A percentile compares a stretch with the other conserved stretches of the same genome.
Evolutionary conservation across 2,888 invertebrate genomes (phyloP).

Genomic region (Cyclophora punctaria): DNA sequence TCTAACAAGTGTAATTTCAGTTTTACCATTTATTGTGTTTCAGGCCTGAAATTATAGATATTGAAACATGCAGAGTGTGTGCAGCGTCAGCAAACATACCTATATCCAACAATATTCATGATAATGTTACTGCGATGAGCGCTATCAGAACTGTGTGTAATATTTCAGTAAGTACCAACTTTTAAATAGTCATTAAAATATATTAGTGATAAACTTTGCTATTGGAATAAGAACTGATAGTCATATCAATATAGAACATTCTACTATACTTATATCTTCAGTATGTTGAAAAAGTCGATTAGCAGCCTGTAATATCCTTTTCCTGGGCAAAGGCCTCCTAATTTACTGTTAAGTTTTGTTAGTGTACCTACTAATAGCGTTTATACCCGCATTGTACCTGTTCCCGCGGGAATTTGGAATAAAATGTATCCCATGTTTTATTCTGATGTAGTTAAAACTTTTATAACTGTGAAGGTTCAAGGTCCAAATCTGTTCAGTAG

Average conservation of each 20-base stretch:
- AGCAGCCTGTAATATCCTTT: background rate
- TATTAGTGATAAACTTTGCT: background rate
- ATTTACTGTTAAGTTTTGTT: background rate
- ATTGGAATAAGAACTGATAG: no score
- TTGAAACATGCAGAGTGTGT: constrained; percentile 25
- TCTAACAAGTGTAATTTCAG: no score
- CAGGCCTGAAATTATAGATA: no score
- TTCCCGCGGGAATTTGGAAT: no score
- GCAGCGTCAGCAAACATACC: constrained; percentile 20
- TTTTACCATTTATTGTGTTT: no score
- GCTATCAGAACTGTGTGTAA: constrained; percentile 21
- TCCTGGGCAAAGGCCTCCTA: background rate
- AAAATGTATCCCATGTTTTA: no score
- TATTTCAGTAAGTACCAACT: constrained; percentile 15
- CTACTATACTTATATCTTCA: background rate
- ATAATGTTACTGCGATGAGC: constrained; percentile 15
- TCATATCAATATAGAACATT: background rate
- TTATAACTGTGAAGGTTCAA: no score
- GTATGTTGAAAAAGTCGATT: background rate
- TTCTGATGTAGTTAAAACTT: background rate
- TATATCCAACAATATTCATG: constrained; percentile 15
- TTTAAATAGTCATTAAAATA: background rate
- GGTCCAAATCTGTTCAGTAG: no score
- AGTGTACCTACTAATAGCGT: background rate
- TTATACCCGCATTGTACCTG: background rate